These are phyloP conservation scores for Eilema caniola DNA, from an alignment of 2,888 invertebrate genomes.

Conservation along the genomic window DNA sequence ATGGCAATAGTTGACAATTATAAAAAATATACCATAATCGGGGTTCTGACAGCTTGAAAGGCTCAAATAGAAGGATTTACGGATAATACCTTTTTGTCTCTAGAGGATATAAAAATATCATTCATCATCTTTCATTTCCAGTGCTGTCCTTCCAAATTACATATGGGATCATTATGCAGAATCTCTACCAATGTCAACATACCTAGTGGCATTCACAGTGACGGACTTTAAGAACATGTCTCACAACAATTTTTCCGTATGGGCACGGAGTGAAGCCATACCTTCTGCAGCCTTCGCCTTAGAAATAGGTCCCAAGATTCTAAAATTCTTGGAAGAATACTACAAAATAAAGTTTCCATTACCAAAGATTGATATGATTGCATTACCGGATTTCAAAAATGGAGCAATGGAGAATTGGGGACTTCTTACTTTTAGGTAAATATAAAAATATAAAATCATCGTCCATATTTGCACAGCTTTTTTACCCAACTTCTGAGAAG, in stretches of 20 bases:
- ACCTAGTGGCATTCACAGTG: slow-evolving; percentile 94
- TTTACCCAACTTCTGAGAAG: not conserved
- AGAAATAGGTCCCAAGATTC: slow-evolving; percentile 91
- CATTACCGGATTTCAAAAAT: slow-evolving; percentile 95
- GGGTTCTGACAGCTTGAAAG: no score
- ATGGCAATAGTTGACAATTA: no score
- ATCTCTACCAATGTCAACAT: slow-evolving; percentile 96
- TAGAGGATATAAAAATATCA: not conserved
- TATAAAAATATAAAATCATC: slow-evolving; percentile 28
- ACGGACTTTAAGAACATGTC: slow-evolving; percentile 90
- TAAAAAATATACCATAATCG: no score
- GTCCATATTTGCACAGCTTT: not conserved
- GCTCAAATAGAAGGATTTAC: not conserved
- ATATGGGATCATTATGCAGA: slow-evolving; percentile 92
- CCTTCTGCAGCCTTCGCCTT: slow-evolving; percentile 92
- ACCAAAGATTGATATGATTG: slow-evolving; percentile 96
- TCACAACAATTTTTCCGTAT: slow-evolving; percentile 89
- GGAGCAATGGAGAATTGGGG: slow-evolving; percentile 98
- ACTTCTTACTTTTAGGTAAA: slow-evolving; percentile 91
- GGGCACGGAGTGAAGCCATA: slow-evolving; percentile 90
- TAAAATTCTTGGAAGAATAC: slow-evolving; percentile 90
- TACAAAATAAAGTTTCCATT: slow-evolving; percentile 93
- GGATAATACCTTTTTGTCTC: not conserved
- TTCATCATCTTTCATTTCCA: slow-evolving; percentile 55
- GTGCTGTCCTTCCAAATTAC: slow-evolving; percentile 87